Percentiles rank a stretch among this genome's conserved stretches.
Conservation (phyloP, 2,888 invertebrate species). For the Drosophila planitibia region DNA sequence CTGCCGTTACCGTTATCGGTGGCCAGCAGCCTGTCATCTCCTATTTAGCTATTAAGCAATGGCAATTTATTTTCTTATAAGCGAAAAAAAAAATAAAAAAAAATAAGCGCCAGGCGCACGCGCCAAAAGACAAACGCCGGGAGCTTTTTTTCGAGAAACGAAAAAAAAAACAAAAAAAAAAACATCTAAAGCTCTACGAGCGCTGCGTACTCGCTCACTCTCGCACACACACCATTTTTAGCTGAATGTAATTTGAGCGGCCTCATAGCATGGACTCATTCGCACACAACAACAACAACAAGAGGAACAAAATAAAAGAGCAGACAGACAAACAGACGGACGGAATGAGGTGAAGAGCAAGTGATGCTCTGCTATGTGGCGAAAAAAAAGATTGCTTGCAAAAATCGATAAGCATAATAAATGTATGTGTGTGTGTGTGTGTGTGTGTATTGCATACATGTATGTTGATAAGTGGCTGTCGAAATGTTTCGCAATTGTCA, state of each 20-base stretch:
- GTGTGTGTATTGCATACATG: not conserved
- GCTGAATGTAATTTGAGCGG: constrained; percentile 86
- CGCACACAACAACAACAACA: constrained; percentile 55
- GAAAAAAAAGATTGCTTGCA: constrained; percentile 39
- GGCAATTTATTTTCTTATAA: constrained; percentile 20
- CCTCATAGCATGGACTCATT: constrained; percentile 78
- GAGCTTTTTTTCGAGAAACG: constrained; percentile 30
- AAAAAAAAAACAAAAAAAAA: constrained; percentile 8
- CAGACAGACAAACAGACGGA: constrained; percentile 12
- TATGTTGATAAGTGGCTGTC: constrained; percentile 36
- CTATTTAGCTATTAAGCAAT: constrained; percentile 60
- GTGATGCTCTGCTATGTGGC: constrained; percentile 33
- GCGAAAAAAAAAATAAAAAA: constrained; percentile 27
- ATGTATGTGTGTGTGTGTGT: constrained; percentile 1
- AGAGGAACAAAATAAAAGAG: constrained; percentile 1
- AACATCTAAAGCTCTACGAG: constrained; percentile 43
- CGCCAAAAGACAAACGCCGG: constrained; percentile 55
- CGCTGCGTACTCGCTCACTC: constrained; percentile 66
- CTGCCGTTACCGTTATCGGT: constrained; percentile 72
- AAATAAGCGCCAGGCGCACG: constrained; percentile 54
- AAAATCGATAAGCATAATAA: constrained; percentile 31
- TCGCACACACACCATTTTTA: constrained; percentile 83
- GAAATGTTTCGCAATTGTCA: constrained; percentile 28
- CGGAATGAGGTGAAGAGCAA: constrained; percentile 49
- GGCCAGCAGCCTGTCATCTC: constrained; percentile 35